Evolutionary conservation across 37 sponge, comb jelly and placozoan species (phyloP), one percentile per base, ranked within the genome.

Genomic region (Cladorhizidae sp.): DNA sequence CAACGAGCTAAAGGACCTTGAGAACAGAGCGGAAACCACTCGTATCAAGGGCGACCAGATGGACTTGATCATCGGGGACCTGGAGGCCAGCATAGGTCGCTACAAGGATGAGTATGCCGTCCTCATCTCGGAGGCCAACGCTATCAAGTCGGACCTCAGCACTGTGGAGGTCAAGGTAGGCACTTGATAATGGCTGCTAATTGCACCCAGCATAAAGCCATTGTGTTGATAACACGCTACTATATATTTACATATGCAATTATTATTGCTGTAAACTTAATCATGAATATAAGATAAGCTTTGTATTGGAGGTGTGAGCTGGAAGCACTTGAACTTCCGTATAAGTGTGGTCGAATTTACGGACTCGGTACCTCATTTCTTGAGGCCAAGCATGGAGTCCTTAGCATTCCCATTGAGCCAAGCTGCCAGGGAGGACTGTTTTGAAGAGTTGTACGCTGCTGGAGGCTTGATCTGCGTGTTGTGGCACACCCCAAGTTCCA

Each of bases 41-140:
- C 80, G 84, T 25, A 67, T 86, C 50, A 87, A 86, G 83, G 90
- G 84, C 35, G 93, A 88, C 29, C 90, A 91, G 70, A 86, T 97
- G 32, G 81, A 88, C 21, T 76, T 84, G 75, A 91, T 89, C 63
- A 80, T 97, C 9, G 3, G 3, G 21, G 88, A 89, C 40, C 77
- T 97, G 64, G 98, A 98, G 79, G 40, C 73, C 41, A 86, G 94
- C 70, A 98, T 98, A 40, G 67, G 76, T 0, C 61, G 71, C 69
- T 98, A 98, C 89, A 95, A 98, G 89, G 96, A 98, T 42, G 96
- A 98, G 67, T 95, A 95, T 73, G 97, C 95, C 29, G 45, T 83
- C 15, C 92, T 98, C 32, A 95, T 98, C 57, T 90, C 87, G 57
- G 92, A 98, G 59, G 98, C 96, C 28, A 96, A 98, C 58, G 75